Base-by-base conservation (phyloP, 2,888 invertebrate genomes). In the Tetranychus truncatus region DNA sequence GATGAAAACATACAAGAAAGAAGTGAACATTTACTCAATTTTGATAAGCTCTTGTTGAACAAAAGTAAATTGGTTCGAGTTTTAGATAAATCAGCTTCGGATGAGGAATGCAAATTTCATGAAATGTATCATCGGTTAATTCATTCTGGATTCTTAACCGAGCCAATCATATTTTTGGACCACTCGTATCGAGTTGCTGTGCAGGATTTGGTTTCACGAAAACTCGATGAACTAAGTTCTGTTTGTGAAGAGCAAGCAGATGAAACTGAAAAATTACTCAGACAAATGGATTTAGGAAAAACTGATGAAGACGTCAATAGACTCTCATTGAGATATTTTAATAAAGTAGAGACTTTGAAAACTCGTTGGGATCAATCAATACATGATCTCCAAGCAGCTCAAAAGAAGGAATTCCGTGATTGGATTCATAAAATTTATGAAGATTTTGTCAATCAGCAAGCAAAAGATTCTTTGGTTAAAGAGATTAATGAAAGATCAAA, bases 161-260 rank as follows among this genome's bases (percentile, higher is more conserved):
- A 92, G 81, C 90, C 91, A 0, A 90, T 95, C 81, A 85, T 95
- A 24, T 90, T 91, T 80, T 88, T 91, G 65, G 95, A 95, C 82
- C 90, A 92, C 81, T 88, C 89, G 18, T 92, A 92, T 82, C 91
- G 94, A 0, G 87, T 89, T 80, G 88, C 89, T 66, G 89, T 93
- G 21, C 86, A 88, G 75, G 88, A 88, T 77, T 87, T 88, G 79
- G 88, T 91, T 81, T 89, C 91, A 81, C 86, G 87, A 55, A 78
- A 82, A 55, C 82, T 83, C 76, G 79, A 80, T 75, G 82, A 82
- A 75, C 76, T 83, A 6, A 75, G 78, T 20, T 80, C 81, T 75
- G 78, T 84, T 6, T 81, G 82, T 76, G 77, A 80, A 65, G 81
- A 81, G 83, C 92, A 93, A 85, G 89, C 89, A 67, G 87, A 89